phyloP scores from a whole-genome alignment of 2,113 vertebrate species.

The Mionectes macconnelli region DNA sequence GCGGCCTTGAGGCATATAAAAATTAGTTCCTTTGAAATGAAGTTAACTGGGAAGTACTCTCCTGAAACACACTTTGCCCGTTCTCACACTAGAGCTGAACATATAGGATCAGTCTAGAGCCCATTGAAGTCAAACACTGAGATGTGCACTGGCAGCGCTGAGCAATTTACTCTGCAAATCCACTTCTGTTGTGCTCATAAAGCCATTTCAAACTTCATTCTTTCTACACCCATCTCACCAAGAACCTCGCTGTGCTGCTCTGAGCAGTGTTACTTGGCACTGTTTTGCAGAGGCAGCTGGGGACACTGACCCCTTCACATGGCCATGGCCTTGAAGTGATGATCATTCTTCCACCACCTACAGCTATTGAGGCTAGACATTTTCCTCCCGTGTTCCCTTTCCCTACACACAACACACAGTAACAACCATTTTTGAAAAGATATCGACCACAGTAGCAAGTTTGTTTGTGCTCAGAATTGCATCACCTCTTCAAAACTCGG shows the following conservation, averaged over 20 bases:
- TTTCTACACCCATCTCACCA: neutral
- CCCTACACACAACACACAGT: neutral
- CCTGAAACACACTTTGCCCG: neutral
- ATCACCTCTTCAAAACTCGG: neutral
- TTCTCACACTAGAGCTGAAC: neutral
- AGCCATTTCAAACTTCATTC: neutral
- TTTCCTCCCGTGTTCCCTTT: neutral
- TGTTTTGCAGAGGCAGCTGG: neutral
- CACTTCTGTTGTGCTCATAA: neutral
- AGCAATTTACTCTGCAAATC: neutral
- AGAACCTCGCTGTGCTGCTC: neutral
- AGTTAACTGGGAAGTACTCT: neutral
- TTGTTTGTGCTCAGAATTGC: neutral
- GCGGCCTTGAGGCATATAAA: neutral
- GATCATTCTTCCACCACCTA: neutral
- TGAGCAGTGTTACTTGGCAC: neutral
- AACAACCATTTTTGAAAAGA: neutral
- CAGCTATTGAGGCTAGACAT: neutral
- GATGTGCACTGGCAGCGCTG: neutral
- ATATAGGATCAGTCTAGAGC: neutral
- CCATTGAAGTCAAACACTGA: neutral
- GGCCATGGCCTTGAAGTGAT: accelerated
- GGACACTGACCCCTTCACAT: neutral
- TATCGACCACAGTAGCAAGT: neutral
- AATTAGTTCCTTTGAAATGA: neutral